phyloP scores from a whole-genome alignment of 1,140 invertebrate genomes.

The Tetramorium alpestre region DNA sequence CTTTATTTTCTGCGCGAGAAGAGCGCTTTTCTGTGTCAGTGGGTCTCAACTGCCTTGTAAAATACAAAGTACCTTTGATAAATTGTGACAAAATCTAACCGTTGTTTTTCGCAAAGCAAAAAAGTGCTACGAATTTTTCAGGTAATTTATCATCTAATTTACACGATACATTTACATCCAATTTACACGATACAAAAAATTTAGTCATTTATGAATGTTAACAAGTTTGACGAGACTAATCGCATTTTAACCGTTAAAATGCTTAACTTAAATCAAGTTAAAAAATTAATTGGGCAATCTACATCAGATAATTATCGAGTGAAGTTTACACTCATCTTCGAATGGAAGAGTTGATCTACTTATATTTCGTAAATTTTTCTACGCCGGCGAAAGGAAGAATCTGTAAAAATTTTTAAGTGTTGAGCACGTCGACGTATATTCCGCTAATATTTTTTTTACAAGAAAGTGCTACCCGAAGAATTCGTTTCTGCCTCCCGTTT shows the following conservation, averaged over 20 bases:
- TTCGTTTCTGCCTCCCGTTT: not conserved
- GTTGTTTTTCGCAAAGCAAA: not conserved
- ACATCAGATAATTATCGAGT: not conserved
- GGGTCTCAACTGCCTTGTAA: not conserved
- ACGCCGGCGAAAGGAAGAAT: not conserved
- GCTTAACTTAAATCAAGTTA: not conserved
- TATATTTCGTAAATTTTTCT: not conserved
- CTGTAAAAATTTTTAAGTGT: not conserved
- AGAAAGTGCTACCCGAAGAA: not conserved
- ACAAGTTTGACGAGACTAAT: not conserved
- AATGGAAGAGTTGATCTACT: not conserved
- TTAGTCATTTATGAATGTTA: not conserved
- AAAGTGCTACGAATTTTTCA: not conserved
- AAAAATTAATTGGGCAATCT: not conserved
- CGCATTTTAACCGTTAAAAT: not conserved
- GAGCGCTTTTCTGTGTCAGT: not conserved
- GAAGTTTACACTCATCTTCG: not conserved
- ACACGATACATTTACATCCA: not conserved
- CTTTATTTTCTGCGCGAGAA: not conserved
- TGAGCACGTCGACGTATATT: not conserved
- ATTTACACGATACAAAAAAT: not conserved
- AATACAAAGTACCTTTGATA: slow-evolving; percentile 1
- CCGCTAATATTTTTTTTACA: slow-evolving; percentile 19
- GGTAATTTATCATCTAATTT: not conserved
- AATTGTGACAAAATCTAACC: not conserved